Percentiles rank a stretch among this genome's conserved stretches.
Evolutionary conservation across 2,113 vertebrate species (phyloP).

Genomic region (Otocyon megalotis): DNA sequence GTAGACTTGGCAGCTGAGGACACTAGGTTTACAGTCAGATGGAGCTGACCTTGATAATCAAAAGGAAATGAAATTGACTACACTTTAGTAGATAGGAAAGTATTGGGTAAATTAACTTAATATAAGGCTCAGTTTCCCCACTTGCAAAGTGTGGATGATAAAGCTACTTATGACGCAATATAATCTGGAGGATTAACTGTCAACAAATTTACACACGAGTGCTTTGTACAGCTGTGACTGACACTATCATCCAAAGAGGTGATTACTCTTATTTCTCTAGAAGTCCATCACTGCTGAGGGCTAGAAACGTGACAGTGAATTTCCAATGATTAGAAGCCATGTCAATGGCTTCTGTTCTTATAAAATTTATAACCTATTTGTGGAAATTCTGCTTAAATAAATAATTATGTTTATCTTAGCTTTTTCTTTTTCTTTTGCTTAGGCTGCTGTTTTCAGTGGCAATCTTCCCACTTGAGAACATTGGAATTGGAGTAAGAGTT

Average conservation of each 20-base stretch:
- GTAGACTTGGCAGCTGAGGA: background rate
- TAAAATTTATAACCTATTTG: background rate
- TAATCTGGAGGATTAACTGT: background rate
- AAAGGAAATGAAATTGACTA: background rate
- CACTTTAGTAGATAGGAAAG: background rate
- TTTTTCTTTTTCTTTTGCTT: background rate
- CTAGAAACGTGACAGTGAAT: background rate
- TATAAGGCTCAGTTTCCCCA: background rate
- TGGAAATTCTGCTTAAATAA: slow-evolving; percentile 43
- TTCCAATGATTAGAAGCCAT: background rate
- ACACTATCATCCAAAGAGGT: background rate
- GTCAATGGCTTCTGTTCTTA: background rate
- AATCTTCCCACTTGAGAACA: background rate
- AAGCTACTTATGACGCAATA: background rate
- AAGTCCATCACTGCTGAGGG: background rate
- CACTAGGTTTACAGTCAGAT: background rate
- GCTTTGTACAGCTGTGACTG: background rate
- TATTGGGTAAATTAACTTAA: background rate
- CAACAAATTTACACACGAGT: background rate
- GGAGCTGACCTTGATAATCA: background rate
- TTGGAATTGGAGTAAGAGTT: background rate
- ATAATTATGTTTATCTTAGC: background rate
- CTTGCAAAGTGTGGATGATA: background rate
- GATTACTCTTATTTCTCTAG: background rate
- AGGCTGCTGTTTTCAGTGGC: background rate